phyloP scores from a whole-genome alignment of 2,797 vertebrate species.

The Centroberyx gerrardi region DNA sequence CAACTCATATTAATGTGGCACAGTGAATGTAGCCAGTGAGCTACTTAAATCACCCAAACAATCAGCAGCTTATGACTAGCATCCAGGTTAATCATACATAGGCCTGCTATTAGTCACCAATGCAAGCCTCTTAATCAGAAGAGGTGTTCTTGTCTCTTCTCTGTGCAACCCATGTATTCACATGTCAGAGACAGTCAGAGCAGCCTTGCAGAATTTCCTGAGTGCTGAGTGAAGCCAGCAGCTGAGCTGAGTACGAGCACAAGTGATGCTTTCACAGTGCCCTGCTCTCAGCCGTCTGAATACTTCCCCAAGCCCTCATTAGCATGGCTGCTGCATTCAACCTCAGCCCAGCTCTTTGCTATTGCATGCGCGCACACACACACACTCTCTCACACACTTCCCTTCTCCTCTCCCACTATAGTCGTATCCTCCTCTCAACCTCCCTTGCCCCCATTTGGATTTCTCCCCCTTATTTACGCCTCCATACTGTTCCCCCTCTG shows the following conservation, averaged over 20 bases:
- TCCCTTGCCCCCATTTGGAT: conserved; percentile 66
- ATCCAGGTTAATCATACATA: conserved; percentile 13
- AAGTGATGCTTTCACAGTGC: conserved; percentile 87
- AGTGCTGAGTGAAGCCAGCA: conserved; percentile 84
- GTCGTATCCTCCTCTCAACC: conserved; percentile 61
- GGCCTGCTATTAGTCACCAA: conserved; percentile 32
- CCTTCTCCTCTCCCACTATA: conserved; percentile 49
- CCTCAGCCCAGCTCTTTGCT: conserved; percentile 79
- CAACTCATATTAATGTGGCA: background rate
- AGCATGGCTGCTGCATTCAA: conserved; percentile 85
- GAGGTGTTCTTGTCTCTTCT: conserved; percentile 69
- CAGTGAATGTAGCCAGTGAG: too few relatives aligned
- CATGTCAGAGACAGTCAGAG: conserved; percentile 71
- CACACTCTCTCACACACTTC: conserved; percentile 18
- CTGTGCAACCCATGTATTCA: conserved; percentile 76
- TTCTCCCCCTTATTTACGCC: conserved; percentile 75
- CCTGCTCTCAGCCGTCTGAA: conserved; percentile 78
- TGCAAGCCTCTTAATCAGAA: conserved; percentile 46
- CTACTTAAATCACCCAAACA: too few relatives aligned
- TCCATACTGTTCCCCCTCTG: conserved; percentile 69
- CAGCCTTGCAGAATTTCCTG: conserved; percentile 80
- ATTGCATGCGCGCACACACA: conserved; percentile 54
- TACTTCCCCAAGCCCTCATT: conserved; percentile 84
- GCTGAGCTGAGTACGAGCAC: conserved; percentile 85
- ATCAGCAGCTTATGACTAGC: background rate